phyloP scores from a whole-genome alignment of 2,113 vertebrate genomes.

The Orthonyx spaldingii region DNA sequence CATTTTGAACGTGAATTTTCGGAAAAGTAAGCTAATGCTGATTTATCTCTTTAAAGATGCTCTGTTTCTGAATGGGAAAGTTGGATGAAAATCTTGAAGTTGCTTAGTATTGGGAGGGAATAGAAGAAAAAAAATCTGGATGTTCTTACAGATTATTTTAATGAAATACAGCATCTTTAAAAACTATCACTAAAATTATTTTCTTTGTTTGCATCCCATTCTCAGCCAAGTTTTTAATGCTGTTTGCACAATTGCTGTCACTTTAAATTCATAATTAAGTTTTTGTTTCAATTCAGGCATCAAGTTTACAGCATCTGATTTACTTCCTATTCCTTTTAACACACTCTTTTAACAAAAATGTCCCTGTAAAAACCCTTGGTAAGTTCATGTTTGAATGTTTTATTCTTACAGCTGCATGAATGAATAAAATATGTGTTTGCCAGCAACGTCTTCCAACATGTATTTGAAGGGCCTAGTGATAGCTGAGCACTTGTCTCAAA shows the following conservation, averaged over 20 bases:
- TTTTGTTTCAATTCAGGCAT: slow-evolving; percentile 57
- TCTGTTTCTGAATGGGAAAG: slow-evolving; percentile 67
- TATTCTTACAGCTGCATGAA: slow-evolving; percentile 40
- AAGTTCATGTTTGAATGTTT: slow-evolving; percentile 53
- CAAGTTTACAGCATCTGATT: slow-evolving; percentile 65
- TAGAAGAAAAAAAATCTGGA: slow-evolving; percentile 19
- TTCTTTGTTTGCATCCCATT: slow-evolving; percentile 57
- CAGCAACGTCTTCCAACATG: not conserved
- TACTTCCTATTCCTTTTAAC: slow-evolving; percentile 67
- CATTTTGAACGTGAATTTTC: slow-evolving; percentile 93
- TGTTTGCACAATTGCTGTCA: slow-evolving; percentile 52
- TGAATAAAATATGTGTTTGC: slow-evolving; percentile 16
- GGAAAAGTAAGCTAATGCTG: slow-evolving; percentile 91
- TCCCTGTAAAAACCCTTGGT: slow-evolving; percentile 59
- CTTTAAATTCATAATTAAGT: slow-evolving; percentile 63
- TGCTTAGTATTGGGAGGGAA: slow-evolving; percentile 26
- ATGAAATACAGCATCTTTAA: slow-evolving; percentile 77
- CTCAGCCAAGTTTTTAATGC: slow-evolving; percentile 59
- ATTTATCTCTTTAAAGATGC: slow-evolving; percentile 83
- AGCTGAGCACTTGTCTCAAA: not conserved
- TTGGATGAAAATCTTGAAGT: slow-evolving; percentile 35
- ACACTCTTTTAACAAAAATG: slow-evolving; percentile 65
- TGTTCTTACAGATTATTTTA: not conserved
- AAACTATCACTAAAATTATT: slow-evolving; percentile 42
- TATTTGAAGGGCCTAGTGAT: not conserved